Base-by-base conservation (phyloP, 2,888 invertebrate species). In the Globia sparganii region DNA sequence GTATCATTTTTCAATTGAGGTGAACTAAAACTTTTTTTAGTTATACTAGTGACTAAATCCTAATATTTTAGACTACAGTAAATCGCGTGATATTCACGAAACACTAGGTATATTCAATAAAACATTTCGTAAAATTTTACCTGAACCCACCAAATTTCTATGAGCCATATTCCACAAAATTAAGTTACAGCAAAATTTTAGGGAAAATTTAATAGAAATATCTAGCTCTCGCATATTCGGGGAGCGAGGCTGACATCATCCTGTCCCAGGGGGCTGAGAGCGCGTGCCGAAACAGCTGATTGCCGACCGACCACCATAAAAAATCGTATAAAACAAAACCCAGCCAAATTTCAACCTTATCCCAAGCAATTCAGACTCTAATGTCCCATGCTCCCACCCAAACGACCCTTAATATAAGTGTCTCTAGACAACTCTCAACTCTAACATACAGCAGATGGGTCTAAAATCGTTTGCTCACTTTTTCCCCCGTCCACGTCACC, bases 251-350 rank as follows among this genome's bases (percentile, higher is more conserved):
- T 93, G 93, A 94, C 95, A 93, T 94, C 95, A 93, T 90, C 91
- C 89, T 90, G 91, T 93, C 94, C 93, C 90, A 90, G 94, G 93
- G 94, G 94, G 92, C 92, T 90, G 90, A 87, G 91, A 87, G 89
- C 95, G 95, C 95, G 96, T 95, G 95, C 95, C 95, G 91, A 93
- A 95, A 96, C 96, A 96, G 96, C 96, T 96, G 96, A 96, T 96
- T 96, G 94, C 94, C 93, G 91, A 89, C 91, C 93, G 93, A 92
- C 94, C 94, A 93, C 94, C 94, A 95, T 95, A 96, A 96, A 95
- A 96, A 95, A 94, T 89, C 88, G 90, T 91, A 92, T 90, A 91
- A 91, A 91, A 90, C 83, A 74, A 58, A 75, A 59, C 61, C 67
- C 89, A 86, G 56, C 25, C 85, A 6, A 92, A 90, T 84, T 81